Evolutionary conservation across 1,140 invertebrate species (phyloP).

Genomic region (Pentalonia nigronervosa): DNA sequence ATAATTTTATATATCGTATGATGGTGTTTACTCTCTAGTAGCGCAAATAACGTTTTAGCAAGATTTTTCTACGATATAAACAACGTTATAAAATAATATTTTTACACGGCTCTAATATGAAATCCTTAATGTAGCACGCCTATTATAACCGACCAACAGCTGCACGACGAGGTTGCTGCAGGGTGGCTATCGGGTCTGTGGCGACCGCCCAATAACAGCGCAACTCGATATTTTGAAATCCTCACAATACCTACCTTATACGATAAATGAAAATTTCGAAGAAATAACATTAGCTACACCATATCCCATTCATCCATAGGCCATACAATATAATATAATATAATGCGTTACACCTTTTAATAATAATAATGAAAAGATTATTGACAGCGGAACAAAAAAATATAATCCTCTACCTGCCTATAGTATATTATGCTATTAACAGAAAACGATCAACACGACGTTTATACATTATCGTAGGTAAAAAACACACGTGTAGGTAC

Average conservation of each 20-base stretch:
- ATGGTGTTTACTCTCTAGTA: not conserved
- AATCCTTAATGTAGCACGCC: not conserved
- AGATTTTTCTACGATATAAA: not conserved
- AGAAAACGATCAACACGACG: not conserved
- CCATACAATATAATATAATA: not conserved
- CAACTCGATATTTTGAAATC: not conserved
- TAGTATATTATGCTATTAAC: not conserved
- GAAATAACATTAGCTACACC: not conserved
- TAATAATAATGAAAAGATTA: not conserved
- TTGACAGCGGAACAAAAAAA: slow-evolving; percentile 8
- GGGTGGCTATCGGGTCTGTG: not conserved
- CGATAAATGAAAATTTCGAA: not conserved
- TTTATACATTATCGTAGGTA: not conserved
- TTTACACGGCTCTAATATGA: not conserved
- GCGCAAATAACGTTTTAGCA: not conserved
- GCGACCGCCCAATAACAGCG: too few species aligned
- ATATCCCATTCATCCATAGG: not conserved
- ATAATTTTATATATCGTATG: too few species aligned
- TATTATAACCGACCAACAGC: not conserved
- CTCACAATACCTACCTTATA: not conserved
- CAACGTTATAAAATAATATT: not conserved
- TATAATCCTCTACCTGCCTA: not conserved
- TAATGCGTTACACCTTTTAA: not conserved
- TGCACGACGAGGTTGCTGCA: not conserved
- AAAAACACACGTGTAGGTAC: not conserved